These are phyloP conservation scores for Malthinus seriepunctatus DNA, from an alignment of 2,888 invertebrate genomes.

Conservation along the genomic window DNA sequence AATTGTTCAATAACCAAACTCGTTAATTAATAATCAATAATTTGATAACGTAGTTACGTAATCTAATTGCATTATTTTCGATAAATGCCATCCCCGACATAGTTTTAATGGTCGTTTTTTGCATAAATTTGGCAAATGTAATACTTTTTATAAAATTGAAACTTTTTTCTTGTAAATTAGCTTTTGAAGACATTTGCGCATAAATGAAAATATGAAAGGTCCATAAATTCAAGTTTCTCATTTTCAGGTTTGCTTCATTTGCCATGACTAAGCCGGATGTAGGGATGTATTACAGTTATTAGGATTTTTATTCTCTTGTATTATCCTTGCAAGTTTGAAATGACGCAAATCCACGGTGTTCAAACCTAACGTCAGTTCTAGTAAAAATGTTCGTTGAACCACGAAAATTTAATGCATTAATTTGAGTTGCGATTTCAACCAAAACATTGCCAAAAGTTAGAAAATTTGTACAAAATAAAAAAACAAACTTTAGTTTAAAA, in stretches of 20 bases:
- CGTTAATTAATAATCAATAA: no score
- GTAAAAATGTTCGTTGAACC: constrained; percentile 26
- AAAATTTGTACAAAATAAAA: not conserved
- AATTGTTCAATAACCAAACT: no score
- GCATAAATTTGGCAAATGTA: no score
- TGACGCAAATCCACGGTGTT: constrained; percentile 17
- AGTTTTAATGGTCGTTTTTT: no score
- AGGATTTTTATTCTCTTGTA: constrained; percentile 26
- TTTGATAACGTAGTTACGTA: no score
- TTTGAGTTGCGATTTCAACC: constrained; percentile 13
- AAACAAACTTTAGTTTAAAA: not conserved
- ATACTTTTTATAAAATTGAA: no score
- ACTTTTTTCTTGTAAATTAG: constrained; percentile 5
- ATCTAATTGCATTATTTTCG: no score
- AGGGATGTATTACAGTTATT: constrained; percentile 30
- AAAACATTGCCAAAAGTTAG: not conserved
- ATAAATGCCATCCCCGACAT: no score
- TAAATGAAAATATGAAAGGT: constrained; percentile 14
- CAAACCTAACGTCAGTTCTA: constrained; percentile 23
- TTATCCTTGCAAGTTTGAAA: constrained; percentile 25
- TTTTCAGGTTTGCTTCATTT: constrained; percentile 29
- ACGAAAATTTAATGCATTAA: constrained; percentile 29
- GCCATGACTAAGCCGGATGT: constrained; percentile 26
- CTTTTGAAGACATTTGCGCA: constrained; percentile 15
- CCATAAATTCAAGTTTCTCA: constrained; percentile 21